phyloP scores from a whole-genome alignment of 2,888 invertebrate species.

The Nasonia oneida region DNA sequence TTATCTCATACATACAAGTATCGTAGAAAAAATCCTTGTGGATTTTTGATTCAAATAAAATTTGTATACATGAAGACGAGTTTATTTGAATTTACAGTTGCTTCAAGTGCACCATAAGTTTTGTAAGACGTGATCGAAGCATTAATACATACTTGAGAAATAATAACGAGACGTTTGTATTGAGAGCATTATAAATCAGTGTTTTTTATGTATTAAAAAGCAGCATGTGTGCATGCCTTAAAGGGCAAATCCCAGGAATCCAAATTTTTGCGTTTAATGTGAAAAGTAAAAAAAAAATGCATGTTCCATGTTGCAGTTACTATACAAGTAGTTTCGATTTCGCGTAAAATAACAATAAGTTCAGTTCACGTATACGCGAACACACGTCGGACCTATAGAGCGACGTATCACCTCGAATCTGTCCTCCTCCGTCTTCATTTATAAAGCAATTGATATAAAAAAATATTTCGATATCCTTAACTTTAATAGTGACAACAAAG shows the following conservation, averaged over 20 bases:
- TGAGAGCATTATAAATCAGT: neutral
- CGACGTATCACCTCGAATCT: slow-evolving; percentile 10
- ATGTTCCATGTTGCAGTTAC: slow-evolving; percentile 28
- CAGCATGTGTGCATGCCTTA: neutral
- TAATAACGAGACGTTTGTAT: neutral
- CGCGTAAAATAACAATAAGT: slow-evolving; percentile 12
- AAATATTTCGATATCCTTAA: neutral
- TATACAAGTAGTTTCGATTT: slow-evolving; percentile 25
- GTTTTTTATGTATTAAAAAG: neutral
- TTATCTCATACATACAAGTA: neutral
- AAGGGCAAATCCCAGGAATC: neutral
- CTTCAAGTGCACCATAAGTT: neutral
- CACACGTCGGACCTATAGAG: slow-evolving; percentile 5
- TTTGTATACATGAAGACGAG: neutral
- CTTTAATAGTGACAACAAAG: neutral
- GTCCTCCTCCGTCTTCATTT: slow-evolving; percentile 37
- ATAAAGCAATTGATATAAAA: neutral
- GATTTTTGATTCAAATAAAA: neutral
- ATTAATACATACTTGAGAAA: neutral
- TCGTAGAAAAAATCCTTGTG: neutral
- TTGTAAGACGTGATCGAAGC: neutral
- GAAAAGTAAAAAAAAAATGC: slow-evolving; percentile 11
- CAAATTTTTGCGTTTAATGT: neutral
- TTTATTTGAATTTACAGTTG: neutral
- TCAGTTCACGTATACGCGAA: slow-evolving; percentile 13